Base-by-base conservation (phyloP, 2,888 invertebrate species). In the Doris montereyensis region DNA sequence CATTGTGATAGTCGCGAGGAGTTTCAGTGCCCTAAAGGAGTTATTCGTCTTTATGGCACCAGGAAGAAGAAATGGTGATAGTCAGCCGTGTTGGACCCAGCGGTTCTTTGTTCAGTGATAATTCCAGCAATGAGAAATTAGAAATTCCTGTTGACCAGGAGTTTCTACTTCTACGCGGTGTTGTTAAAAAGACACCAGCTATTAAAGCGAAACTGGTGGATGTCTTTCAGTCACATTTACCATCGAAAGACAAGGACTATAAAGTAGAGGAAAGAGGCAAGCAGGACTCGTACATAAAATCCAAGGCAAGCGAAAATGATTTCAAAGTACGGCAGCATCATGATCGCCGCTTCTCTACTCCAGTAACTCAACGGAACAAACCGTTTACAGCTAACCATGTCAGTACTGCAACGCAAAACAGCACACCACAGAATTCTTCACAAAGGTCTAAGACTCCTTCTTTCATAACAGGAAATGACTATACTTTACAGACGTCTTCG, bases 1-100 rank as follows among this genome's bases (percentile, higher is more conserved):
- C 86, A 87, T 68, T 82, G 84, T 62, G 85, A 85, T 35, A 62
- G 70, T 17, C 81, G 79, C 21, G 82, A 84, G 73, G 82, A 77
- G 65, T 75, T 78, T 10, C 57, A 73, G 34, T 85, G 81, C 41
- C 85, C 82, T n/a, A 74, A 68, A 60, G 88, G 88, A 10, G 84
- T 87, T 4, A 72, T 88, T 17, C 78, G 83, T 32, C 81, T 89
- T 17, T 86, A 88, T 34, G 84, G 85, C n/a, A 81, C 86, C 3
- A 77, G 84, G 88, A 88, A 60, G 85, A 84, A 32, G 86, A 88
- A 74, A 81, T 82, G 35, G 86, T 83, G 21, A 72, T 86, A 4
- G 85, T 86, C 21, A 79, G 77, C 41, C 65, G 57, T 21, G 26
- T 76, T 81, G 82, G 35, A 80, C 83, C 76, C 1, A 78, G 77